Conservation (phyloP, 2,797 vertebrate species). For the Hyperoplus lanceolatus region DNA sequence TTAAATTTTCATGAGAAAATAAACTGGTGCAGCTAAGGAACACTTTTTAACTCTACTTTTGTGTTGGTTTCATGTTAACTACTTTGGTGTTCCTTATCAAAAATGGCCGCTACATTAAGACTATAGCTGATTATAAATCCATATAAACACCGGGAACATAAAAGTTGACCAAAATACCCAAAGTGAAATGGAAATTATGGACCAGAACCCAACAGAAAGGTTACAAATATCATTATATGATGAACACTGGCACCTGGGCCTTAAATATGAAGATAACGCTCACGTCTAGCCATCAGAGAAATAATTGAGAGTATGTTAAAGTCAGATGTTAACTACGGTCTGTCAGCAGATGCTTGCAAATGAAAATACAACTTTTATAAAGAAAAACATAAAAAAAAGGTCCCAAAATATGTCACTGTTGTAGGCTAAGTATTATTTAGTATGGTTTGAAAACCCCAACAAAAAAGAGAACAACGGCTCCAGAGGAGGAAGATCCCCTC, state of each 20-base stretch:
- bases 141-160: too few relatives aligned
- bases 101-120: too few relatives aligned
- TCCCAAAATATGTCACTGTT: too few relatives aligned
- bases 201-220: too few relatives aligned
- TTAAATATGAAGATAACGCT: background rate
- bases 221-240: background rate
- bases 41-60: background rate
- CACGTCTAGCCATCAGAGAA: constrained; percentile 5
- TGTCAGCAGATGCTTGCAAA: background rate
- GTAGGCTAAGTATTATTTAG: too few relatives aligned
- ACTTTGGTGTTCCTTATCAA: too few relatives aligned
- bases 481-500: background rate
- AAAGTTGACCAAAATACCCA: too few relatives aligned
- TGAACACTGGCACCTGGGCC: background rate
- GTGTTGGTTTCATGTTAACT: too few relatives aligned
- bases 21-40: background rate
- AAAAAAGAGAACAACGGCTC: background rate
- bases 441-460: too few relatives aligned
- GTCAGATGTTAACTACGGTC: background rate
- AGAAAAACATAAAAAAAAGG: too few relatives aligned
- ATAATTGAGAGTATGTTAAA: background rate
- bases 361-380: background rate
- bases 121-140: too few relatives aligned
- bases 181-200: too few relatives aligned
- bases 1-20: background rate